Conservation (phyloP, 2,113 vertebrate species). For the Cyphomyrus plagiostoma region DNA sequence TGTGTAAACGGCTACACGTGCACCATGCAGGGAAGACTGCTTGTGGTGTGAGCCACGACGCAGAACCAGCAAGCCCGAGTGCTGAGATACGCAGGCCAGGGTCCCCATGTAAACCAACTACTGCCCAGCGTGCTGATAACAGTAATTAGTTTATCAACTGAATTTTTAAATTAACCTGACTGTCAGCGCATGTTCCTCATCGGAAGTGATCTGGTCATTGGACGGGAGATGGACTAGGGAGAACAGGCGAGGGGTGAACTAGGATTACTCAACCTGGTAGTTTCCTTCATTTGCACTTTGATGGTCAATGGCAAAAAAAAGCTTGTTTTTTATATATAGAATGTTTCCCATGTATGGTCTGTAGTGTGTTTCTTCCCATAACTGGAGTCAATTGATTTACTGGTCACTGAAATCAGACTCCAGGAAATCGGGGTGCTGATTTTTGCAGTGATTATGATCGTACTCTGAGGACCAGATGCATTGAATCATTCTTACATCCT, state of each 20-base stretch:
- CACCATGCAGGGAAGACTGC: not conserved
- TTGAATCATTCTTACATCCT: slow-evolving; percentile 9
- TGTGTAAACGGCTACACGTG: not conserved
- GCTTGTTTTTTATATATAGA: not conserved
- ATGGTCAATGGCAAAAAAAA: not conserved
- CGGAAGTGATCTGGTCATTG: slow-evolving; percentile 17
- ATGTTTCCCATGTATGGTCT: not conserved
- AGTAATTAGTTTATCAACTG: slow-evolving; percentile 63
- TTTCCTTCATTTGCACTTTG: not conserved
- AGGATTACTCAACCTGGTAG: not conserved
- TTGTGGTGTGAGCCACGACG: not conserved
- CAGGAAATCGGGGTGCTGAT: slow-evolving; percentile 2
- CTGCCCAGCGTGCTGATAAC: slow-evolving; percentile 50
- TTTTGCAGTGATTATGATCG: slow-evolving; percentile 22
- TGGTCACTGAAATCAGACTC: not conserved
- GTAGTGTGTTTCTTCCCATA: slow-evolving; percentile 8
- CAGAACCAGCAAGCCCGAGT: slow-evolving; percentile 37
- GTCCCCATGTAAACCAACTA: slow-evolving; percentile 36
- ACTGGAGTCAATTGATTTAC: slow-evolving; percentile 20
- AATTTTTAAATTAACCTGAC: slow-evolving; percentile 59
- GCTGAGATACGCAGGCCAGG: slow-evolving; percentile 32
- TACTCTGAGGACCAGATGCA: slow-evolving; percentile 24
- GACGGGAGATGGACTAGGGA: slow-evolving; percentile 1
- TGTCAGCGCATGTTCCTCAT: slow-evolving; percentile 44
- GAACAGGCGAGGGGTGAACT: not conserved